These are phyloP conservation scores for Xestia rhomboidea DNA, from an alignment of 2,888 invertebrate species.

Conservation along the genomic window DNA sequence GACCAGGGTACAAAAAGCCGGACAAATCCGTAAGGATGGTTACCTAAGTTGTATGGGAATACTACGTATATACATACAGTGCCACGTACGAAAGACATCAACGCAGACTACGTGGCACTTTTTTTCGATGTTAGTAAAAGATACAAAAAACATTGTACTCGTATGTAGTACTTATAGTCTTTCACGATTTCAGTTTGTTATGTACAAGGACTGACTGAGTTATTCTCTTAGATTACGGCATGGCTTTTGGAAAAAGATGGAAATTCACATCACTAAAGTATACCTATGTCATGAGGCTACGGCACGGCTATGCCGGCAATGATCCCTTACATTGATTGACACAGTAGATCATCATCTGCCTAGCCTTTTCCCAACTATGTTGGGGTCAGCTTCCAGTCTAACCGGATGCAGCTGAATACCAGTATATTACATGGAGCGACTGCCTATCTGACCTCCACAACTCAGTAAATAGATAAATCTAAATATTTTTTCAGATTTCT, in stretches of 20 bases:
- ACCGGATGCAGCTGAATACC: too few relatives aligned
- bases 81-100: slow-evolving; percentile 69
- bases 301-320: too few relatives aligned
- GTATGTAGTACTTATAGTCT: neutral
- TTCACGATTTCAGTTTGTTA: neutral
- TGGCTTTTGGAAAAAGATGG: neutral
- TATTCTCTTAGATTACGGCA: neutral
- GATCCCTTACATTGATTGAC: neutral
- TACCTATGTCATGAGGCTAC: neutral
- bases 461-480: neutral
- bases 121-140: neutral
- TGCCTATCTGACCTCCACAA: too few relatives aligned
- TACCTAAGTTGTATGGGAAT: neutral
- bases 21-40: neutral
- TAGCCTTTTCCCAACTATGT: too few relatives aligned
- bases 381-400: too few relatives aligned
- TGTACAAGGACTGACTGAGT: neutral
- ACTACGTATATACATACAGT: neutral
- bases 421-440: too few relatives aligned
- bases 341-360: neutral
- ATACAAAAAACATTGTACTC: neutral
- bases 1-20: neutral
- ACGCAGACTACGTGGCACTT: slow-evolving; percentile 45
- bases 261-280: neutral
- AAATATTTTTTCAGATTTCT: neutral